These are phyloP conservation scores for Cheilosia grossa DNA, from an alignment of 2,888 invertebrate genomes.

Conservation along the genomic window DNA sequence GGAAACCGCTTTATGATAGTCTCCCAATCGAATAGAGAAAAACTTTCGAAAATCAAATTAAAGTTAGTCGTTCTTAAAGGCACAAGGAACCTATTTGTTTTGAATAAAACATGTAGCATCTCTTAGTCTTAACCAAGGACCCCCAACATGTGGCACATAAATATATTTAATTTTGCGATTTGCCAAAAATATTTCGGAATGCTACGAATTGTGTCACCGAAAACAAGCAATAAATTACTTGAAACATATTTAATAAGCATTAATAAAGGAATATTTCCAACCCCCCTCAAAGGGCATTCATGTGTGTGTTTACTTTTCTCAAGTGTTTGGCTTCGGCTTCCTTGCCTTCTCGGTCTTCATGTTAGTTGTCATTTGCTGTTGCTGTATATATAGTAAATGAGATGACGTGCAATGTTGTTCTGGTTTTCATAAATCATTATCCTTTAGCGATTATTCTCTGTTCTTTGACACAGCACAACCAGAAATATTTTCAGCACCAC, in stretches of 20 bases:
- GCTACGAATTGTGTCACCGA: constrained; percentile 70
- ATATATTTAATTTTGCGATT: constrained; percentile 71
- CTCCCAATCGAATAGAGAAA: constrained; percentile 10
- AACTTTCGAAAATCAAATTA: constrained; percentile 45
- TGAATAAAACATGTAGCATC: not conserved
- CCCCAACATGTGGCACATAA: constrained; percentile 72
- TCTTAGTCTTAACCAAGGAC: constrained; percentile 10
- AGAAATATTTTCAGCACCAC: constrained; percentile 43
- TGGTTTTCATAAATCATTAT: constrained; percentile 75
- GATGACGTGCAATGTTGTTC: constrained; percentile 70
- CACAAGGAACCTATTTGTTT: not conserved
- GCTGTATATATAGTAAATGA: constrained; percentile 49
- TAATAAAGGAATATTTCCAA: constrained; percentile 70
- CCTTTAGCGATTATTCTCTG: constrained; percentile 72
- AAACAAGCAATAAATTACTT: constrained; percentile 71
- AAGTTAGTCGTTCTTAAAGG: constrained; percentile 61
- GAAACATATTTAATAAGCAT: constrained; percentile 74
- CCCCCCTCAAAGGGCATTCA: constrained; percentile 38
- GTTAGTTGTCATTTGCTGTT: constrained; percentile 61
- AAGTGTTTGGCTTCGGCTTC: constrained; percentile 55
- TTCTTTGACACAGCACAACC: constrained; percentile 59
- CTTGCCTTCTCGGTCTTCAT: constrained; percentile 44
- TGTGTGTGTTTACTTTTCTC: constrained; percentile 56
- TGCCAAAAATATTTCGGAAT: constrained; percentile 64
- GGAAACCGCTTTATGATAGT: constrained; percentile 68